Conservation (phyloP, 1,140 invertebrate species). For the Drosophila ironensis region DNA sequence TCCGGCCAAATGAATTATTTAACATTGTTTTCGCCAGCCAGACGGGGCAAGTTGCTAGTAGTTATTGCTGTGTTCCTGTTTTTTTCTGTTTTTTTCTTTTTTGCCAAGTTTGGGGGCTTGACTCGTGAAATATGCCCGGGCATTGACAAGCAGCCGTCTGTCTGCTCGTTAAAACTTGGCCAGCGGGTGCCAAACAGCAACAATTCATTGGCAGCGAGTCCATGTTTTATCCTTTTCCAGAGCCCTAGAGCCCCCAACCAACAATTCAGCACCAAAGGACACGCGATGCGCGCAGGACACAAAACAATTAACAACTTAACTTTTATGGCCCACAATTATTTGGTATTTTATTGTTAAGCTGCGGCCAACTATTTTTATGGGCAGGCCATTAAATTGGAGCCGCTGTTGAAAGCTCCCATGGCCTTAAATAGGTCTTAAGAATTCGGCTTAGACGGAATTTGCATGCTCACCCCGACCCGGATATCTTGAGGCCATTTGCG, state of each 20-base stretch:
- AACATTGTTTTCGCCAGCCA: conserved; percentile 69
- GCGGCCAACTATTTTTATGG: conserved; percentile 61
- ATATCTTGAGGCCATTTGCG: conserved; percentile 6
- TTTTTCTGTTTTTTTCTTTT: neutral
- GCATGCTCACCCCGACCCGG: conserved; percentile 28
- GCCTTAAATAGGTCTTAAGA: conserved; percentile 4
- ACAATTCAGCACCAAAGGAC: conserved; percentile 30
- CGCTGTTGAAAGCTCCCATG: conserved; percentile 24
- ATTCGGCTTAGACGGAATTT: conserved; percentile 44
- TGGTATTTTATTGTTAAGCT: conserved; percentile 70
- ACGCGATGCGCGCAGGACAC: conserved; percentile 54
- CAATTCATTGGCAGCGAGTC: conserved; percentile 36
- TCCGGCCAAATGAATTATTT: conserved; percentile 69
- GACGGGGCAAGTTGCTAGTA: conserved; percentile 19
- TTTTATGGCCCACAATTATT: conserved; percentile 77
- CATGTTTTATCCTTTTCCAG: conserved; percentile 10
- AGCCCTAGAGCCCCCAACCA: neutral
- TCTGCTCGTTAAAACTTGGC: conserved; percentile 55
- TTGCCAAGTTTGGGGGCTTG: no score
- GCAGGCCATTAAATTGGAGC: conserved; percentile 52
- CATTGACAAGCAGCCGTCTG: conserved; percentile 56
- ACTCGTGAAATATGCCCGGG: conserved; percentile 54
- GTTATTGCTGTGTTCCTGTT: conserved; percentile 2
- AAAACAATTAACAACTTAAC: conserved; percentile 75
- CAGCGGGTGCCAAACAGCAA: conserved; percentile 30